phyloP scores from a whole-genome alignment of 2,888 invertebrate species.

The Autographa gamma region DNA sequence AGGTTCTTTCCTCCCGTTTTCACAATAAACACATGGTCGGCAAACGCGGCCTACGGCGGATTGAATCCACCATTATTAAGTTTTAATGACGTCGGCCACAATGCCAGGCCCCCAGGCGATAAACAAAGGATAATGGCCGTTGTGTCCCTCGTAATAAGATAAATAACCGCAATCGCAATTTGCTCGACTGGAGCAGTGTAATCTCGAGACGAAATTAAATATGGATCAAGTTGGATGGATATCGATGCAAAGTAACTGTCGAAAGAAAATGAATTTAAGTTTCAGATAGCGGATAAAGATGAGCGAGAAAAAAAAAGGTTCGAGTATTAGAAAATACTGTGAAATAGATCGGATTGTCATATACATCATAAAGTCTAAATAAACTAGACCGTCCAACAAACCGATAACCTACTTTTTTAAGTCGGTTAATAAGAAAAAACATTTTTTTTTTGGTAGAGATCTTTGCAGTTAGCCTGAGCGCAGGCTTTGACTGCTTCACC shows the following conservation, averaged over 20 bases:
- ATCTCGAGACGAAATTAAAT: conserved; percentile 72
- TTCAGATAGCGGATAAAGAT: conserved; percentile 46
- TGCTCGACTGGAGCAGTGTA: conserved; percentile 61
- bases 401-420: no score
- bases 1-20: conserved; percentile 61
- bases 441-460: no score
- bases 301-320: conserved; percentile 8
- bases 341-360: no score
- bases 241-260: conserved; percentile 43
- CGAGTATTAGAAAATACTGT: no score
- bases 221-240: conserved; percentile 68
- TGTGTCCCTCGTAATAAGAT: conserved; percentile 78
- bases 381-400: no score
- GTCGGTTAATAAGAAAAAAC: no score
- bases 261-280: conserved; percentile 54
- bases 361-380: no score
- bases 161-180: conserved; percentile 74
- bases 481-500: no score
- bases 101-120: conserved; percentile 71
- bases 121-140: conserved; percentile 82
- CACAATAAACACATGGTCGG: conserved; percentile 70
- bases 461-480: no score
- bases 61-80: conserved; percentile 83
- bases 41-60: conserved; percentile 70
- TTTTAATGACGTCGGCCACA: conserved; percentile 83